Conservation (phyloP, 2,888 invertebrate species). For the Chaitophorus viminalis region DNA sequence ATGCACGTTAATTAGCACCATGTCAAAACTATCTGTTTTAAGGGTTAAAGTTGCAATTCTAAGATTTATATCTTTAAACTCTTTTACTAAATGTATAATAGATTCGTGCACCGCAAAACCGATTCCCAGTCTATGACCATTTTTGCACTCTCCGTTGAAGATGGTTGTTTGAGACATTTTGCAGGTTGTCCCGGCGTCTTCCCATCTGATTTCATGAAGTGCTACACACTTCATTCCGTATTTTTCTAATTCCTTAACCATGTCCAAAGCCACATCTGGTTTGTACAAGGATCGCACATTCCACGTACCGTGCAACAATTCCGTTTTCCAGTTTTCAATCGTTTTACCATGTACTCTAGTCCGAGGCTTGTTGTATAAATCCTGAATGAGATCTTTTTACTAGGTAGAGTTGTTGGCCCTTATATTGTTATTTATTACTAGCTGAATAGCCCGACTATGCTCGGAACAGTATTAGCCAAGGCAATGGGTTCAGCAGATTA, state of each 20-base stretch:
- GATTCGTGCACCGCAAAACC: neutral
- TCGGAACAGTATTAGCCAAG: too few relatives aligned
- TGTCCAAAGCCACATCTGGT: neutral
- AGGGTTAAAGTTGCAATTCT: slow-evolving; percentile 6
- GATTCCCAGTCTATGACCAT: neutral
- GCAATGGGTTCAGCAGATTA: too few relatives aligned
- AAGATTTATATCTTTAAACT: slow-evolving; percentile 9
- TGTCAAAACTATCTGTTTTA: slow-evolving; percentile 12
- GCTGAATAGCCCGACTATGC: too few relatives aligned
- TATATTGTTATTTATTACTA: too few relatives aligned
- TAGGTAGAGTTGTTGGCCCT: too few relatives aligned
- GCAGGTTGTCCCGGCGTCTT: too few relatives aligned
- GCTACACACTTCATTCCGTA: slow-evolving; percentile 1
- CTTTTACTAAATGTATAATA: neutral
- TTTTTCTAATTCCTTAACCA: slow-evolving; percentile 4
- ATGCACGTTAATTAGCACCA: neutral
- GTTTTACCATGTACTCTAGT: neutral
- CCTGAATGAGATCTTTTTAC: too few relatives aligned
- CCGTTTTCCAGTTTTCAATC: slow-evolving; percentile 11
- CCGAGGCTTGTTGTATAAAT: too few relatives aligned
- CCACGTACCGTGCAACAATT: neutral
- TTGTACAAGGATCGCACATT: slow-evolving; percentile 7
- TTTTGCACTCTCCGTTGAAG: too few relatives aligned
- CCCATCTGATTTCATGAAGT: neutral
- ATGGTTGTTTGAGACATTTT: too few relatives aligned